Conservation (phyloP, 1,140 invertebrate species). For the Drosophila bocqueti region DNA sequence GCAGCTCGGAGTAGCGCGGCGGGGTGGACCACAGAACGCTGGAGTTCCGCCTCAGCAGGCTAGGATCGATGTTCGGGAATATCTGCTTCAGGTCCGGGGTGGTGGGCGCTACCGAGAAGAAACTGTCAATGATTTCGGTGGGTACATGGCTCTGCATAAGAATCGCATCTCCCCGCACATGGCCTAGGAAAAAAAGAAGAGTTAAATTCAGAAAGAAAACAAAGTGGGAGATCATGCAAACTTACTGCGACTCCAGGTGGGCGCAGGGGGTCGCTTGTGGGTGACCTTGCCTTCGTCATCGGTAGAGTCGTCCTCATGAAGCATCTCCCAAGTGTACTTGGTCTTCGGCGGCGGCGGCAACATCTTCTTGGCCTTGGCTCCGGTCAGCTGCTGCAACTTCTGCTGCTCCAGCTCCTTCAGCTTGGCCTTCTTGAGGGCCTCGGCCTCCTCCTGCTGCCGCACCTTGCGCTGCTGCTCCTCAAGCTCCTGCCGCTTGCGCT, state of each 20-base stretch:
- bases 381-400: constrained; percentile 57
- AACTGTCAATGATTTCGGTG: constrained; percentile 85
- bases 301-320: constrained; percentile 86
- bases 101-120: constrained; percentile 88
- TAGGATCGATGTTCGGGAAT: constrained; percentile 88
- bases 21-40: constrained; percentile 90
- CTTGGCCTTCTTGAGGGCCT: constrained; percentile 83
- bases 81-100: constrained; percentile 88
- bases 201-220: too few species aligned
- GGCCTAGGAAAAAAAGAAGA: constrained; percentile 45
- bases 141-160: constrained; percentile 69
- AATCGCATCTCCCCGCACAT: constrained; percentile 62
- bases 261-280: constrained; percentile 85
- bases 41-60: constrained; percentile 88
- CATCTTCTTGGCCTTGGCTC: constrained; percentile 71
- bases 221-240: neutral
- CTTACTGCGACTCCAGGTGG: constrained; percentile 86
- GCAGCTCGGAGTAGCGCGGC: constrained; percentile 86
- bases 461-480: constrained; percentile 86
- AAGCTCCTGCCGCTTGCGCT: constrained; percentile 85
- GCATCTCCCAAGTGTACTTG: constrained; percentile 85
- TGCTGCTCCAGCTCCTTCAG: constrained; percentile 76
- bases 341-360: constrained; percentile 68
- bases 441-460: constrained; percentile 84
- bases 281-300: constrained; percentile 86